Evolutionary conservation across 2,113 vertebrate genomes (phyloP), one percentile per base, ranked within the genome.

Genomic region (Saguinus midas): DNA sequence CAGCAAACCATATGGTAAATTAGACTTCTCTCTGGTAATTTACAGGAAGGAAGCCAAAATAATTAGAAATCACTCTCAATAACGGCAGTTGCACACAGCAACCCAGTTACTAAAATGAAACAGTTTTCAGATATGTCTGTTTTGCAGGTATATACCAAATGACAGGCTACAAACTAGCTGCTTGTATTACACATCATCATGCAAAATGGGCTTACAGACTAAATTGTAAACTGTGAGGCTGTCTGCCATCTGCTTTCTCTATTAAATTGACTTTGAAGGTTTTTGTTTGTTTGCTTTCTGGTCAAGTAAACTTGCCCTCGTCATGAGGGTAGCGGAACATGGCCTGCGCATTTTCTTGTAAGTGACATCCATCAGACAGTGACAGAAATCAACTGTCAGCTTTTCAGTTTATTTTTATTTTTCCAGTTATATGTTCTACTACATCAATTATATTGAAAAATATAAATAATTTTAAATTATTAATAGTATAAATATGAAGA

Each of bases 1-100:
- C 43, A 94, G 83, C 94, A 68, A 72, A 94, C 91, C 94, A 75
- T 93, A 96, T 96, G 95, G 85, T 6, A 25, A 96, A 96, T 97
- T 94, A 97, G 61, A 82, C 35, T 93, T 23, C 84, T 97, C 37
- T 88, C 68, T 97, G 80, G 52, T 90, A 92, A 87, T 87, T 90
- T 12, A 95, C 86, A 23, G 1, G 89, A 96, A 96, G 96, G 93
- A 97, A 95, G 20, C 45, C 20, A 90, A 96, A 95, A 89, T 97
- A 4, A 87, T 89, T 95, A 90, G 73, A 96, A 98, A 90, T 81
- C 48, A 87, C 48, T 94, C 82, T 94, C 85, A 87, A 52, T 88
- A 97, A 57, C 25, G 79, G 52, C 81, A 90, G 85, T 80, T 35
- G 20, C 66, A 87, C 8, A 79, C 48, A 78, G 1, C 2, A 57